Evolutionary conservation across 2,888 invertebrate genomes (phyloP).

Genomic region (Spisula solida): DNA sequence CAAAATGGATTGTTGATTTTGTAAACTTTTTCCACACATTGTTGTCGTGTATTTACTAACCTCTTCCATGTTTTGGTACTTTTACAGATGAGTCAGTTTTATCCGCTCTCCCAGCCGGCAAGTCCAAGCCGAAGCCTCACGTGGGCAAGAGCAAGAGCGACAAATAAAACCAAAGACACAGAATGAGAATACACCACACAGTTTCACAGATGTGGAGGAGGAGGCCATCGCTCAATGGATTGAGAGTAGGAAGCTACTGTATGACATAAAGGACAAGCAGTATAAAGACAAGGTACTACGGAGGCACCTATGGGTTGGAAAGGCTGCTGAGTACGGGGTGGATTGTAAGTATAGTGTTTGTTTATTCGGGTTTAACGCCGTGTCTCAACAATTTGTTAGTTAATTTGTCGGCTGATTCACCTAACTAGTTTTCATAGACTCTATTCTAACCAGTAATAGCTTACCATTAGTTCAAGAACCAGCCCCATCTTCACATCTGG

Average conservation of each 20-base stretch:
- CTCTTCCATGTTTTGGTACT: conserved; percentile 30
- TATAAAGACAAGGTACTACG: conserved; percentile 53
- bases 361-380: too few species aligned
- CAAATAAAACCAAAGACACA: conserved; percentile 36
- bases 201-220: conserved; percentile 36
- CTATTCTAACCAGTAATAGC: too few species aligned
- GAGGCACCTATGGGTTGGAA: conserved; percentile 53
- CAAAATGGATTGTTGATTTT: conserved; percentile 33
- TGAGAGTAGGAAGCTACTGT: conserved; percentile 39
- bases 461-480: too few species aligned
- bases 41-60: conserved; percentile 34
- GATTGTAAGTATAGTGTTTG: conserved; percentile 48
- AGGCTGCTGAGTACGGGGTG: too few species aligned
- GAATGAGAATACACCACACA: conserved; percentile 34
- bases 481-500: too few species aligned
- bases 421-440: too few species aligned
- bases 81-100: conserved; percentile 47
- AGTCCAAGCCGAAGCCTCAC: conserved; percentile 45
- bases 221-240: conserved; percentile 45
- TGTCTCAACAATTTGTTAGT: too few species aligned
- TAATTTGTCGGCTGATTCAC: too few species aligned
- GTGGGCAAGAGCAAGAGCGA: conserved; percentile 35
- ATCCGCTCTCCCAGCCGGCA: not conserved
- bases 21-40: conserved; percentile 44
- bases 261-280: conserved; percentile 54